Evolutionary conservation across 2,113 vertebrate species (phyloP).

Genomic region (Alaudala cheleensis): DNA sequence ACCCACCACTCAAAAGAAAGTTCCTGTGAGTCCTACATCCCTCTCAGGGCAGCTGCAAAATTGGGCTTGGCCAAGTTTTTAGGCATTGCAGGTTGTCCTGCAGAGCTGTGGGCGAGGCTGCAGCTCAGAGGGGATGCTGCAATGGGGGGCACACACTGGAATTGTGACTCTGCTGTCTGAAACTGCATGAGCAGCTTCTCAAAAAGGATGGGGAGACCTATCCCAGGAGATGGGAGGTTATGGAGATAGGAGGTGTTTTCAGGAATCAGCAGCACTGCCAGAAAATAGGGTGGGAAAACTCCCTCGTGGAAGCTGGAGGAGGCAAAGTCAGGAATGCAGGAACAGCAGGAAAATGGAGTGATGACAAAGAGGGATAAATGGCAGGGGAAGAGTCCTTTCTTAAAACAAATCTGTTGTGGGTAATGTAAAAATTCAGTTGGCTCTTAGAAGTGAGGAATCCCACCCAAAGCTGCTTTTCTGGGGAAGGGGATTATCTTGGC

Average conservation of each 20-base stretch:
- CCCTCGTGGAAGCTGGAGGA: background rate
- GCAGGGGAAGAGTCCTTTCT: background rate
- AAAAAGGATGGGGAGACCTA: background rate
- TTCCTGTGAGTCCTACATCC: background rate
- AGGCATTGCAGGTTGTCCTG: background rate
- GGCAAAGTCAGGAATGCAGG: background rate
- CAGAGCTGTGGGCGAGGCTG: background rate
- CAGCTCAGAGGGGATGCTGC: background rate
- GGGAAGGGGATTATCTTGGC: conserved; percentile 27
- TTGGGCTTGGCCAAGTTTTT: background rate
- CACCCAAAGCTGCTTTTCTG: conserved; percentile 19
- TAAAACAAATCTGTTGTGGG: background rate
- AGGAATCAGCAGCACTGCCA: background rate
- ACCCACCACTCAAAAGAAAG: background rate
- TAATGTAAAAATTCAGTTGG: background rate
- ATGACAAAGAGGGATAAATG: background rate
- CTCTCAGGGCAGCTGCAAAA: background rate
- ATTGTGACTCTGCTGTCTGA: background rate
- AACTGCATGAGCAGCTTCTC: background rate
- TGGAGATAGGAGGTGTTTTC: background rate
- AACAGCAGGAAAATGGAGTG: background rate
- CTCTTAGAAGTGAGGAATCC: conserved; percentile 4
- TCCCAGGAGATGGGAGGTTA: background rate
- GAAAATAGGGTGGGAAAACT: background rate
- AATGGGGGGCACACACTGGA: background rate